A percentile compares a stretch with the other conserved stretches of the same genome.
phyloP scores from a whole-genome alignment of 2,888 invertebrate genomes.

The Oxyteleia sp. region DNA sequence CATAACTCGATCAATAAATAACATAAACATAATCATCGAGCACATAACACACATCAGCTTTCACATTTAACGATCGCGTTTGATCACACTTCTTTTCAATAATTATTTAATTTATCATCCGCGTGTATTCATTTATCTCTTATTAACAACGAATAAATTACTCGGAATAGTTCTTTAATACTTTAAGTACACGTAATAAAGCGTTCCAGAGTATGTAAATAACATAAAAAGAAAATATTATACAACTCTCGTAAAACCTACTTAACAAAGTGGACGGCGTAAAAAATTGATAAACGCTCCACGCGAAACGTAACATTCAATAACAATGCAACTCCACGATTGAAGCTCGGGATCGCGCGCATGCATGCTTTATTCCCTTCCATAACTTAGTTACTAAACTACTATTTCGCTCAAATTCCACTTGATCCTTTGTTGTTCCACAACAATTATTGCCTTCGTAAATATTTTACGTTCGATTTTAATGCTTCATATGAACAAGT shows the following conservation, averaged over 20 bases:
- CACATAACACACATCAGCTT: constrained; percentile 8
- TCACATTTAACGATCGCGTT: constrained; percentile 8
- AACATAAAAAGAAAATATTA: constrained; percentile 31
- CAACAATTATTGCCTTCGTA: constrained; percentile 49
- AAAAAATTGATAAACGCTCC: constrained; percentile 37
- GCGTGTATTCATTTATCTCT: background rate
- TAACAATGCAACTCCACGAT: constrained; percentile 28
- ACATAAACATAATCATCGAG: no score
- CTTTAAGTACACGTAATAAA: constrained; percentile 33
- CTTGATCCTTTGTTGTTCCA: constrained; percentile 42
- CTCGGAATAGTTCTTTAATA: constrained; percentile 17
- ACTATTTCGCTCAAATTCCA: constrained; percentile 39
- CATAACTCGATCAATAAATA: no score
- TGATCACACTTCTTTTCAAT: constrained; percentile 27
- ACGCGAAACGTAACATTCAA: constrained; percentile 18
- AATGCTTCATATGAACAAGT: no score
- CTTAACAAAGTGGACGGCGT: constrained; percentile 30
- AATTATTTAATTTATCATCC: constrained; percentile 30
- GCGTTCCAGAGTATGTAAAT: constrained; percentile 34
- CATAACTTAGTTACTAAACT: constrained; percentile 30
- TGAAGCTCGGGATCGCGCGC: constrained; percentile 18
- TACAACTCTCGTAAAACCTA: constrained; percentile 45
- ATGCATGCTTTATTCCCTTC: background rate
- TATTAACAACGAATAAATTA: constrained; percentile 33
- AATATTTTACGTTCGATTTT: no score